These are phyloP conservation scores for Pemphredon lugubris DNA, from an alignment of 2,888 invertebrate genomes.

Conservation along the genomic window DNA sequence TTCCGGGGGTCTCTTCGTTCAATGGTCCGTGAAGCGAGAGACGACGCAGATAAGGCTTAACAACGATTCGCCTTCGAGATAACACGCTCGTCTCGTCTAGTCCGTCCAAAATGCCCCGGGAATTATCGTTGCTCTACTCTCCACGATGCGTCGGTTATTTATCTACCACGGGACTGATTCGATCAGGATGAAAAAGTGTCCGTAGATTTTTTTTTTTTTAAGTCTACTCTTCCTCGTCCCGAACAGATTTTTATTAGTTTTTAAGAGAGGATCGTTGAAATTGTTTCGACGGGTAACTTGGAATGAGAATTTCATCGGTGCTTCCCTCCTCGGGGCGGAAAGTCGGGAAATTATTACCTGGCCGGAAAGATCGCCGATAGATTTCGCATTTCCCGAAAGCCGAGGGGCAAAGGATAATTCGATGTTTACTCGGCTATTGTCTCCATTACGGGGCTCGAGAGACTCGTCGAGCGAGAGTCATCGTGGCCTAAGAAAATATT, in stretches of 20 bases:
- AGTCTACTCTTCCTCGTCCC: too few species aligned
- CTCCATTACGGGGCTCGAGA: slow-evolving; percentile 44
- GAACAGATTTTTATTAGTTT: too few species aligned
- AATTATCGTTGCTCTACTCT: slow-evolving; percentile 32
- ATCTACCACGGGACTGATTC: neutral
- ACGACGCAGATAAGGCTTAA: slow-evolving; percentile 61
- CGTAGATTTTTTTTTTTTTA: too few species aligned
- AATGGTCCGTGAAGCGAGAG: slow-evolving; percentile 71
- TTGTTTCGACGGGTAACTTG: too few species aligned
- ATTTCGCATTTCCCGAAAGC: slow-evolving; percentile 17
- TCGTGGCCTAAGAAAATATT: slow-evolving; percentile 71
- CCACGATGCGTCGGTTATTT: slow-evolving; percentile 17
- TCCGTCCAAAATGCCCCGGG: slow-evolving; percentile 5
- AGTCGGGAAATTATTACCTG: slow-evolving; percentile 9
- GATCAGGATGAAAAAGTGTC: neutral
- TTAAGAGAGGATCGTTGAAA: too few species aligned
- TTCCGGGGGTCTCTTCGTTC: slow-evolving; percentile 63
- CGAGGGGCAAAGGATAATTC: slow-evolving; percentile 62
- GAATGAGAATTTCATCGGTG: slow-evolving; percentile 27
- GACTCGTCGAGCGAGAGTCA: slow-evolving; percentile 11
- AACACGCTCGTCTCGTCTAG: slow-evolving; percentile 40
- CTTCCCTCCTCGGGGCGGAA: slow-evolving; percentile 1
- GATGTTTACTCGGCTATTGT: slow-evolving; percentile 59
- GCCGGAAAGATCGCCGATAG: slow-evolving; percentile 12
- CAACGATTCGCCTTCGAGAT: slow-evolving; percentile 57